Conservation (phyloP, 2,113 vertebrate genomes). For the Cygnus atratus region DNA sequence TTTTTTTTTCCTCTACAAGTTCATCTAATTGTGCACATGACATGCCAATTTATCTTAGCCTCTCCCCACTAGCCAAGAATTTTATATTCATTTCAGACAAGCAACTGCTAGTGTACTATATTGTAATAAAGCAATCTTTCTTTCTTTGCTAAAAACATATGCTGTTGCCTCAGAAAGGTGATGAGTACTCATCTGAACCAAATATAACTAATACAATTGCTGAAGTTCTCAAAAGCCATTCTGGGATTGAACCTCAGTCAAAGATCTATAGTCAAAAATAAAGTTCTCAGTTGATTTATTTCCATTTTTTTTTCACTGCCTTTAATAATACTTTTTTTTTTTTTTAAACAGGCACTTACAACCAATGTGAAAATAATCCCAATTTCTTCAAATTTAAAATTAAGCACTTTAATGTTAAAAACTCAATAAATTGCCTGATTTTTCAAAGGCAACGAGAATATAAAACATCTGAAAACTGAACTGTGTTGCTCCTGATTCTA, state of each 20-base stretch:
- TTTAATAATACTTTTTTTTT: neutral
- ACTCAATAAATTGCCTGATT: neutral
- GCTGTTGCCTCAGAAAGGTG: neutral
- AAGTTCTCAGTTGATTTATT: neutral
- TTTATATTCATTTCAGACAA: neutral
- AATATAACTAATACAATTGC: neutral
- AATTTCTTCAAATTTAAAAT: neutral
- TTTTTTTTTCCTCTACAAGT: neutral
- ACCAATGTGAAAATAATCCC: neutral
- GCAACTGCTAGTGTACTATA: neutral
- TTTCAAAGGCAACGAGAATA: neutral
- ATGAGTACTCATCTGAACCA: neutral
- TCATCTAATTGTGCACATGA: neutral
- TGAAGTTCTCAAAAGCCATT: neutral
- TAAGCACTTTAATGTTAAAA: neutral
- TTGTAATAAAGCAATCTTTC: neutral
- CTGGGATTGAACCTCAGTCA: neutral
- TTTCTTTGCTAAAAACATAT: neutral
- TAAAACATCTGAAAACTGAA: neutral
- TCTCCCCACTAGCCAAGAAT: neutral
- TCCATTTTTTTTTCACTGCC: neutral
- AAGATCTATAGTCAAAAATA: neutral
- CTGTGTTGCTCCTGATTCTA: neutral
- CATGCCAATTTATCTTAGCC: neutral
- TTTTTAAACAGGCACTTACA: neutral